phyloP scores from a whole-genome alignment of 1,140 invertebrate genomes.

The Leucophenga varia region DNA sequence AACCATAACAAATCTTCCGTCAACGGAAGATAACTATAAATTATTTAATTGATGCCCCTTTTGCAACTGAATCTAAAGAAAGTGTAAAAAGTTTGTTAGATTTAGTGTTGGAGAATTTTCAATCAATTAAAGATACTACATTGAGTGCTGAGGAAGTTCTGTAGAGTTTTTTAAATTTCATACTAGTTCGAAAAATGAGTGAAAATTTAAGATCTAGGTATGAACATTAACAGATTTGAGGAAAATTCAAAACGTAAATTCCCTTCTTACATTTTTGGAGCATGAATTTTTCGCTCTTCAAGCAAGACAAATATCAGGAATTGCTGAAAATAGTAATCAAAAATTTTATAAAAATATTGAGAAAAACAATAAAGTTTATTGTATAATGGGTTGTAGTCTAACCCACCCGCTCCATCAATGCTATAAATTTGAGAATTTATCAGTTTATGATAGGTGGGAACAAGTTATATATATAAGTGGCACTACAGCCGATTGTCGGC shows the following conservation, averaged over 20 bases:
- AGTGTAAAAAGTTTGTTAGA: background rate
- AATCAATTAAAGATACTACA: background rate
- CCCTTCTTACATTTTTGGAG: background rate
- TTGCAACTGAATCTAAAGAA: background rate
- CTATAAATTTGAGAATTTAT: background rate
- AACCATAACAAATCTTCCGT: too few species aligned
- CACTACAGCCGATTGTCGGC: too few species aligned
- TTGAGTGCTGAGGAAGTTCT: too few species aligned
- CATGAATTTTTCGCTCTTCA: constrained; percentile 1
- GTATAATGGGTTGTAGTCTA: background rate
- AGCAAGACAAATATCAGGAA: too few species aligned
- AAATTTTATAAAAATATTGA: background rate
- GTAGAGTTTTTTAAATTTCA: too few species aligned
- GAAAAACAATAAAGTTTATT: background rate
- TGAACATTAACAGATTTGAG: background rate
- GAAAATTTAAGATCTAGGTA: background rate
- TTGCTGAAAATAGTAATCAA: background rate
- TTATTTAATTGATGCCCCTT: too few species aligned
- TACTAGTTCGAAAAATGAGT: constrained; percentile 1
- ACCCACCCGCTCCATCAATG: constrained; percentile 1
- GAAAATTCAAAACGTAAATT: background rate
- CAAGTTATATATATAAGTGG: too few species aligned
- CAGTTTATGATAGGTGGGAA: background rate
- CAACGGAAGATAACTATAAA: too few species aligned
- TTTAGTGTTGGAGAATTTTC: background rate